phyloP scores from a whole-genome alignment of 2,113 vertebrate genomes.

The Mesembrinibis cayennensis region DNA sequence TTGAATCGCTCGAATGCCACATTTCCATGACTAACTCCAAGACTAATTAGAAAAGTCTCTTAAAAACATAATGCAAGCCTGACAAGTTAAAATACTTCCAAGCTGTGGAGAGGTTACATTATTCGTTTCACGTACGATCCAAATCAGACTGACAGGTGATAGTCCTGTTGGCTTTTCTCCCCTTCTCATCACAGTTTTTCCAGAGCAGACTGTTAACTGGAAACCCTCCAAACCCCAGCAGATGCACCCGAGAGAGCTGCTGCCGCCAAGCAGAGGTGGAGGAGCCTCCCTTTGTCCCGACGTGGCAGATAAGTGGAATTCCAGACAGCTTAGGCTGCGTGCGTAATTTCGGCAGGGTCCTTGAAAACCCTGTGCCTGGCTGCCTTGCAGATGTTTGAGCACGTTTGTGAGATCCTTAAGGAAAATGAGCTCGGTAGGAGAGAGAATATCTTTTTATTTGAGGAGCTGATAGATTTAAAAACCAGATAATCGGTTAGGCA shows the following conservation, averaged over 20 bases:
- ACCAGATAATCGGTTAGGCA: background rate
- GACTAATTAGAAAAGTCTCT: background rate
- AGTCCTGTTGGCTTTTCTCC: background rate
- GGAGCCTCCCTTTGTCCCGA: background rate
- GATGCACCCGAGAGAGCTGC: background rate
- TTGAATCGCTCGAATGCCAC: rapidly evolving
- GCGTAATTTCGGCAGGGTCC: background rate
- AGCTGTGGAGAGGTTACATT: background rate
- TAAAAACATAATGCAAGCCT: background rate
- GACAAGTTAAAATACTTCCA: background rate
- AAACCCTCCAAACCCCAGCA: background rate
- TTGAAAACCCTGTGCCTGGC: background rate
- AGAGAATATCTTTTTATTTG: background rate
- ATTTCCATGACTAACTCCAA: background rate
- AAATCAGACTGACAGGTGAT: rapidly evolving
- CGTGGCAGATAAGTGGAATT: background rate
- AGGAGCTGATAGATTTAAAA: background rate
- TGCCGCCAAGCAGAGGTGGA: background rate
- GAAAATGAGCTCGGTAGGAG: background rate
- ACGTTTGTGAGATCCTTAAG: background rate
- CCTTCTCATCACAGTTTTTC: background rate
- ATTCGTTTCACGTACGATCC: background rate
- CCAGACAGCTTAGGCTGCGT: background rate
- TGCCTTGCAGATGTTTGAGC: background rate
- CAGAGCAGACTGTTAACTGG: background rate